Conservation (phyloP, 2,888 invertebrate species). For the Drosophila greeni region DNA sequence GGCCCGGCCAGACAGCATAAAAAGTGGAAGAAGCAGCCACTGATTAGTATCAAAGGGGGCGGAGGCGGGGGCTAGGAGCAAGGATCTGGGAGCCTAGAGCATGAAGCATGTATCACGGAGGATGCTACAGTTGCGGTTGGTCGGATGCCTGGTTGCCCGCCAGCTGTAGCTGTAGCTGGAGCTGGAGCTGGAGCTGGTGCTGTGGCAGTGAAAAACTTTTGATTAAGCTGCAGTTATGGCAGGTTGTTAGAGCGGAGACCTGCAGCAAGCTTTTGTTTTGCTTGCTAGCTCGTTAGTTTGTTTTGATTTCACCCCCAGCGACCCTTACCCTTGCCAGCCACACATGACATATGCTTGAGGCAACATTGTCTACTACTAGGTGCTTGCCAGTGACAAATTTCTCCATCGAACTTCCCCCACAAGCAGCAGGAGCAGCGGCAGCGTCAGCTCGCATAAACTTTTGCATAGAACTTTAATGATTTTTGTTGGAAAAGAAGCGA, state of each 20-base stretch:
- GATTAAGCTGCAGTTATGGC: constrained; percentile 77
- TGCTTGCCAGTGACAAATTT: constrained; percentile 63
- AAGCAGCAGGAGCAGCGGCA: constrained; percentile 29
- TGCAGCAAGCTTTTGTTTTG: constrained; percentile 66
- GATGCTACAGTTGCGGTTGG: constrained; percentile 51
- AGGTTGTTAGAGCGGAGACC: constrained; percentile 57
- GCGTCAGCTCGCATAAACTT: constrained; percentile 40
- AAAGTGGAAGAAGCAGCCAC: constrained; percentile 52
- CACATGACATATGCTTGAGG: constrained; percentile 45
- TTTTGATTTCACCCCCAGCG: constrained; percentile 35
- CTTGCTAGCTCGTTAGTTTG: constrained; percentile 67
- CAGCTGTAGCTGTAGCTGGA: constrained; percentile 45
- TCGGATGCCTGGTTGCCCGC: constrained; percentile 53
- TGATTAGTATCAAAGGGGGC: constrained; percentile 66
- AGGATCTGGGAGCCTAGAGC: constrained; percentile 5
- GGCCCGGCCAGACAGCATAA: constrained; percentile 40
- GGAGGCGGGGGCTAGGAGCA: constrained; percentile 15
- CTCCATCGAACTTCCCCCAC: constrained; percentile 23
- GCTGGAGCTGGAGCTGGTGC: constrained; percentile 19
- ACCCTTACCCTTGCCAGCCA: neutral
- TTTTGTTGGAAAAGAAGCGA: constrained; percentile 53
- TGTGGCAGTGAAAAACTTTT: constrained; percentile 73
- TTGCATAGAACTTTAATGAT: constrained; percentile 66
- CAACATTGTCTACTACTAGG: constrained; percentile 47
- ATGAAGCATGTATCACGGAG: constrained; percentile 21